Evolutionary conservation across 2,797 vertebrate genomes (phyloP).

Genomic region (Arremon brunneinucha): DNA sequence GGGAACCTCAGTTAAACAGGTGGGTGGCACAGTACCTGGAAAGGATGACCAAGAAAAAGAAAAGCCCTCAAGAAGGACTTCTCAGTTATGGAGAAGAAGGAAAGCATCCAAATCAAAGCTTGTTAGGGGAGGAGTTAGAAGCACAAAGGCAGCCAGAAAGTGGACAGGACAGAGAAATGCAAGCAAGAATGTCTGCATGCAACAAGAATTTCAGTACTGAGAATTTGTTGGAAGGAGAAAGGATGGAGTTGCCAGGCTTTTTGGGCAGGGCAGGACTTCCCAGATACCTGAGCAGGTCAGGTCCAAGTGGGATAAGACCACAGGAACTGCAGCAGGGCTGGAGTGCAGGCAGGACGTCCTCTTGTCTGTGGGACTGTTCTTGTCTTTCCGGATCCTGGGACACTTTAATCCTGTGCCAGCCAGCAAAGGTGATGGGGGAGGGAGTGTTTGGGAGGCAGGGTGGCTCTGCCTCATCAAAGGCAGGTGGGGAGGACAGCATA

Average conservation of each 20-base stretch:
- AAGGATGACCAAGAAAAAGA: not conserved
- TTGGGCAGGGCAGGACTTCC: not conserved
- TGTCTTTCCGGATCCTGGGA: fast-evolving
- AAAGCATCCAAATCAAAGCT: not conserved
- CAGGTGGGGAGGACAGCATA: too few species aligned
- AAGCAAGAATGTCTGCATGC: not conserved
- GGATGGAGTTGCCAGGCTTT: not conserved
- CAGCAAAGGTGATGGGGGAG: fast-evolving
- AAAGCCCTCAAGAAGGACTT: not conserved
- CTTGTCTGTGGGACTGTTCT: not conserved
- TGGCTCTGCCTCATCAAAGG: not conserved
- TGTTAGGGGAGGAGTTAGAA: not conserved
- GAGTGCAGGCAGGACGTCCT: not conserved
- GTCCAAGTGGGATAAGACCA: not conserved
- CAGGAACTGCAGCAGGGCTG: fast-evolving
- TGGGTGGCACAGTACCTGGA: not conserved
- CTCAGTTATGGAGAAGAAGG: not conserved
- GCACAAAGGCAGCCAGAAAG: not conserved
- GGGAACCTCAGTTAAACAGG: not conserved
- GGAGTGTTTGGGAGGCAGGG: not conserved
- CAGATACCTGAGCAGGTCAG: not conserved
- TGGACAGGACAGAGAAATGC: not conserved
- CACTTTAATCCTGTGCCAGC: not conserved
- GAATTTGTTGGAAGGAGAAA: not conserved
- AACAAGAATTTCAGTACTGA: not conserved